Base-by-base conservation (phyloP, 2,888 invertebrate genomes). In the Oithona nana region DNA sequence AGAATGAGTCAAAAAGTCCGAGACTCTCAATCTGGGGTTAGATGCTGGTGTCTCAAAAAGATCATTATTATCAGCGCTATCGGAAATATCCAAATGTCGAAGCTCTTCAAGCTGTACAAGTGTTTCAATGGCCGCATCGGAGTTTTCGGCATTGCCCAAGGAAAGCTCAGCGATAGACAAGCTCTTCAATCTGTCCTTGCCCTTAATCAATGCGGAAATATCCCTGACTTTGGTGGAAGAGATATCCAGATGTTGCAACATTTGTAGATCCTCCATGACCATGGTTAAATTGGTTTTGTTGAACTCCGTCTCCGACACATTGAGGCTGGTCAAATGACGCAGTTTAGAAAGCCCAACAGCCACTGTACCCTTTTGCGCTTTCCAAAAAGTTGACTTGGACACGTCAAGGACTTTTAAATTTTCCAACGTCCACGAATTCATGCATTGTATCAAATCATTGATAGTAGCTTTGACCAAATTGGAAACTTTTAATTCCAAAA, bases 281-380 rank as follows among this genome's bases (percentile, higher is more conserved):
- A 82, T 80, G 68, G 80, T 78, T 65, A 83, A 74, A 26, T 80
- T 79, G 67, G 78, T 78, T 66, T 78, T 78, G 70, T 81, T 82
- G 69, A 83, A 78, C 69, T 82, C 81, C n/a, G 83, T 83, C 68
- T 79, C 76, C 64, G 82, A 79, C 2, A 83, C 79, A 72, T 82
- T 81, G 55, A 83, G 60, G 57, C 55, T 74, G 65, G 75, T 78
- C 61, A 83, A 71, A 65, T 77, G 79, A 65, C 77, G 77, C 49
- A 83, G 73, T 69, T 79, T 78, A 29, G 80, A 78, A 66, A 83
- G 73, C 51, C 80, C 78, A 54, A 81, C 78, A 63, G 79, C 75
- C 31, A 79, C 77, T 69, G 78, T 77, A 67, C 76, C 77, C 68
- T 78, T 78, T 66, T 22, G 22, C n/a, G 13, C n/a, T 70, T 80